Percentiles rank a stretch among this genome's conserved stretches.
phyloP scores from a whole-genome alignment of 2,113 vertebrate genomes.

The Sciurus niger region DNA sequence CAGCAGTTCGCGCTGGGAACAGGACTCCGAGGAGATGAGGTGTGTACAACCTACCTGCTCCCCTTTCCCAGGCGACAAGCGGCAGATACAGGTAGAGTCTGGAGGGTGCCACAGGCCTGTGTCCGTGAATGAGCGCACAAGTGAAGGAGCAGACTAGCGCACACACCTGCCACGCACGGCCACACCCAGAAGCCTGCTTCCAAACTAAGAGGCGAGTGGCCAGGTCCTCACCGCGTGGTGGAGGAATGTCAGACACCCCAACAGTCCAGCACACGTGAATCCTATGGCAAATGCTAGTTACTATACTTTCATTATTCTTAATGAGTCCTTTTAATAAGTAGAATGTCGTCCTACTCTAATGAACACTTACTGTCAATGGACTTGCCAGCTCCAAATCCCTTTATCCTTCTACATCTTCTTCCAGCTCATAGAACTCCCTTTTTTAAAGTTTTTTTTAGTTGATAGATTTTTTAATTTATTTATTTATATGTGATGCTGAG shows the following conservation, averaged over 20 bases:
- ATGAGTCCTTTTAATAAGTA: background rate
- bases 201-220: too few species aligned
- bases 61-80: background rate
- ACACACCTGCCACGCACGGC: too few species aligned
- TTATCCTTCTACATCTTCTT: background rate
- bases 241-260: too few species aligned
- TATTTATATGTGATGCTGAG: too few species aligned
- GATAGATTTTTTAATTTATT: too few species aligned
- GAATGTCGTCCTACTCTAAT: background rate
- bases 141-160: too few species aligned
- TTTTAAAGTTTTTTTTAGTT: background rate
- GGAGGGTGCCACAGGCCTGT: background rate
- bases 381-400: too few species aligned
- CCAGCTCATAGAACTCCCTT: background rate
- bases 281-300: too few species aligned
- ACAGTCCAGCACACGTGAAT: too few species aligned
- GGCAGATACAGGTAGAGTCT: background rate
- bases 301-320: background rate
- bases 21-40: slow-evolving; percentile 91
- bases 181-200: too few species aligned
- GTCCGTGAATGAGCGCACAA: too few species aligned
- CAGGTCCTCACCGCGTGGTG: too few species aligned
- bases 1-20: slow-evolving; percentile 92
- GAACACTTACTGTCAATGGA: background rate
- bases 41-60: slow-evolving; percentile 85